Conservation (phyloP, 2,888 invertebrate genomes). For the Caenorhabditis sp. region DNA sequence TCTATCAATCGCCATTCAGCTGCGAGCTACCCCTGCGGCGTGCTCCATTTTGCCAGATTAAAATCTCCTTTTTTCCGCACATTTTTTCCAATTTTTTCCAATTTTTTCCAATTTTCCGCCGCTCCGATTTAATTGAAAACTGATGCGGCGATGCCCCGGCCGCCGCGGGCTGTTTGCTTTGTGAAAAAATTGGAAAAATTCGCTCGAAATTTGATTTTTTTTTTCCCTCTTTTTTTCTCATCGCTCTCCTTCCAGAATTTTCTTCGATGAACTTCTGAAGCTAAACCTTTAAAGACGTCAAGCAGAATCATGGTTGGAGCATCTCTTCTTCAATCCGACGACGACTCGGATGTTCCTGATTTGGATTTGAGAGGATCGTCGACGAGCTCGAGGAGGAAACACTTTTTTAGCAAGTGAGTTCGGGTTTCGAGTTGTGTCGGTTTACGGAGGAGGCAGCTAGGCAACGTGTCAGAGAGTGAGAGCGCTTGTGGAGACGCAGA, state of each 20-base stretch:
- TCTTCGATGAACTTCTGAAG: background rate
- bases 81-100: constrained; percentile 10
- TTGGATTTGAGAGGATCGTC: constrained; percentile 45
- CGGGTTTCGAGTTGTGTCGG: too few relatives aligned
- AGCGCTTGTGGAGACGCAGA: too few relatives aligned
- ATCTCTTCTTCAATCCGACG: constrained; percentile 60
- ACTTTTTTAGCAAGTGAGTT: constrained; percentile 43
- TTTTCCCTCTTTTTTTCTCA: background rate
- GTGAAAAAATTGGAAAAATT: too few relatives aligned
- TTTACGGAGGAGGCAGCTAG: too few relatives aligned
- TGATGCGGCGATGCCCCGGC: constrained; percentile 24
- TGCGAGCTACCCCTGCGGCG: background rate
- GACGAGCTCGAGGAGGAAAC: constrained; percentile 22
- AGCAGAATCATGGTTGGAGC: constrained; percentile 64
- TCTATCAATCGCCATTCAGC: constrained; percentile 35
- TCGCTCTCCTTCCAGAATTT: too few relatives aligned
- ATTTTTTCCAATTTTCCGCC: too few relatives aligned
- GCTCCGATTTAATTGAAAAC: constrained; percentile 59
- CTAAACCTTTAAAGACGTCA: too few relatives aligned
- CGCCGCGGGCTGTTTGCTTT: too few relatives aligned
- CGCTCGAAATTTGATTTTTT: constrained; percentile 13
- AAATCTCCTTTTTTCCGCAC: constrained; percentile 36
- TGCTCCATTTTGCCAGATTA: constrained; percentile 56
- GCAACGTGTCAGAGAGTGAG: too few relatives aligned
- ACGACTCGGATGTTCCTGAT: constrained; percentile 63